Evolutionary conservation across 2,888 invertebrate species (phyloP).

Genomic region (Ophion obscuratus): DNA sequence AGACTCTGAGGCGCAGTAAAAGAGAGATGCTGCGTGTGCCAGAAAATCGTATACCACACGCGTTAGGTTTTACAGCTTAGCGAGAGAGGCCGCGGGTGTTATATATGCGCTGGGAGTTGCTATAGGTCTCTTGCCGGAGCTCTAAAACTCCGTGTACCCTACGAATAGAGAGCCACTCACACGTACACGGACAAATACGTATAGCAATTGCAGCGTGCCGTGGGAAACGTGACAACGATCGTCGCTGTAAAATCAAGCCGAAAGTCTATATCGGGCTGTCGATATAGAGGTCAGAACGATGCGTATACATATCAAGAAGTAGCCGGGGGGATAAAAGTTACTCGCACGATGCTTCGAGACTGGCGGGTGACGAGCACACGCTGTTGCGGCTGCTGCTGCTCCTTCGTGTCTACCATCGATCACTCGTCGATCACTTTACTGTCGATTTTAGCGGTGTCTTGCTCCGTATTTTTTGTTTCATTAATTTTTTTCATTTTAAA

Average conservation of each 20-base stretch:
- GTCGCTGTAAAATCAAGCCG: constrained; percentile 71
- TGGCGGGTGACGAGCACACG: constrained; percentile 46
- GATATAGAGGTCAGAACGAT: constrained; percentile 65
- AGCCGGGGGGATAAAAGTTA: constrained; percentile 45
- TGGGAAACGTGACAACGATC: constrained; percentile 78
- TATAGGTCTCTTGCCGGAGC: not conserved
- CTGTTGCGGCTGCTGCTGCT: constrained; percentile 14
- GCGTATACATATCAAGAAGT: constrained; percentile 32
- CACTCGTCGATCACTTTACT: constrained; percentile 53
- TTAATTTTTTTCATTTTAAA: constrained; percentile 5
- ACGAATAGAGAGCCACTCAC: not conserved
- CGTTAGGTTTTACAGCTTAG: constrained; percentile 55
- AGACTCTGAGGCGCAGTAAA: constrained; percentile 46
- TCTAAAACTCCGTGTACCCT: constrained; percentile 32
- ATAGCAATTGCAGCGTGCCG: constrained; percentile 69
- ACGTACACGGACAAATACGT: constrained; percentile 26
- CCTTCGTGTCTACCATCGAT: constrained; percentile 53
- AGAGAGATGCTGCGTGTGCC: constrained; percentile 49
- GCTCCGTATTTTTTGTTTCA: constrained; percentile 10
- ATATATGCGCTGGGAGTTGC: constrained; percentile 51
- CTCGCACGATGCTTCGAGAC: constrained; percentile 41
- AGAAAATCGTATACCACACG: constrained; percentile 44
- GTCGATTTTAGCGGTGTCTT: constrained; percentile 49
- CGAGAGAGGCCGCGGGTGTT: constrained; percentile 47
- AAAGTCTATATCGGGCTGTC: constrained; percentile 65